Evolutionary conservation across 2,797 vertebrate genomes (phyloP), one percentile per base, ranked within the genome.

Genomic region (Sphaeramia orbicularis): DNA sequence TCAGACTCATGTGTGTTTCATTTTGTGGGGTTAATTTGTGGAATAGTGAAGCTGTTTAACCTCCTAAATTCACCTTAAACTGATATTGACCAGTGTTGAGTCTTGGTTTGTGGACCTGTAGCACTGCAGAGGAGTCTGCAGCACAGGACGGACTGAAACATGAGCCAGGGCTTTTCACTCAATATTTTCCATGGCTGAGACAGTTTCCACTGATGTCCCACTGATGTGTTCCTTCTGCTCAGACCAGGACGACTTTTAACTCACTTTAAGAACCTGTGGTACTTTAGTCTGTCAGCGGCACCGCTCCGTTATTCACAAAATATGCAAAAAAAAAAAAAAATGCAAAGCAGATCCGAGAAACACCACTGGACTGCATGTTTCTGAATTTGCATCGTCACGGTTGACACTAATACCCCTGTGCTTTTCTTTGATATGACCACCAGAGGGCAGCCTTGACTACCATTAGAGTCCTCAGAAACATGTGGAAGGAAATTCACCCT

Each of bases 371-470:
- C n/a, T n/a, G n/a, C n/a, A n/a, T n/a, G n/a, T n/a, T n/a, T n/a
- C 11, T 47, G 3, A 40, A 75, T 71, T 38, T 87, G 84, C 81
- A 70, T 0, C 0, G 83, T 88, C 86, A 86, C 55, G 32, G 45
- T 61, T 15, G 7, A 9, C 10, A 2, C 14, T 18, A 47, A 32
- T 38, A n/a, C 30, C 50, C 41, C 44, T 1, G 21, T 75, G 71
- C 30, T 8, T 0, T 61, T 62, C 49, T 9, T 9, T 1, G 0
- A 13, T 3, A 14, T 0, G 4, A 0, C 74, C 91, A 82, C 69
- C 16, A 89, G 90, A 16, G 68, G 71, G 85, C 65, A n/a, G 9
- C 6, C 4, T 65, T 13, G 1, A 24, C 74, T 24, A 65, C 15
- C 13, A 1, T 74, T 77, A 76, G 10, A 49, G 19, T 41, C 14